Conservation (phyloP, 2,113 vertebrate genomes). For the Gobio gobio region DNA sequence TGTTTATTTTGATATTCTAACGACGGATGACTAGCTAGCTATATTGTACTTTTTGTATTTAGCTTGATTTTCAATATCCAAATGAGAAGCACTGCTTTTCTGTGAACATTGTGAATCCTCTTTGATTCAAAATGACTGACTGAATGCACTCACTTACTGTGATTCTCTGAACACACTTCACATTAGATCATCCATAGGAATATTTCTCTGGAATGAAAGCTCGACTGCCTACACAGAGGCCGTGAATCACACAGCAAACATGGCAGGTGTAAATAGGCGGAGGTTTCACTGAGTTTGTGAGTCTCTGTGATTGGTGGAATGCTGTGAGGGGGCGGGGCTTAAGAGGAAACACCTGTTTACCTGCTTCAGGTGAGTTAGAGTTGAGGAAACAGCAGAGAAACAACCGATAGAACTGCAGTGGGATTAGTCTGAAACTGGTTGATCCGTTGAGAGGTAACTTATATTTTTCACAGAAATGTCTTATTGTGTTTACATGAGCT, state of each 20-base stretch:
- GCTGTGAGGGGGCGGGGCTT: conserved; percentile 68
- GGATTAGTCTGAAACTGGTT: conserved; percentile 46
- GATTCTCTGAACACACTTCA: not conserved
- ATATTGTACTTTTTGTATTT: not conserved
- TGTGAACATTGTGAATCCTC: not conserved
- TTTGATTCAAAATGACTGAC: not conserved
- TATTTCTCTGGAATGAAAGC: not conserved
- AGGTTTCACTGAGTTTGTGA: not conserved
- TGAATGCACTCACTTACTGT: not conserved
- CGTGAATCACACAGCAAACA: conserved; percentile 10
- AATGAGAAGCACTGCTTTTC: not conserved
- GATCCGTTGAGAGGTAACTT: conserved; percentile 10
- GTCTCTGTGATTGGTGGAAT: conserved; percentile 44
- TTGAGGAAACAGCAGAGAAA: conserved; percentile 16
- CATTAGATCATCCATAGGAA: not conserved
- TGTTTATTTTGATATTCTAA: not conserved
- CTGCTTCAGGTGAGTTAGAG: conserved; percentile 68
- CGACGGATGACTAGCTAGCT: not conserved
- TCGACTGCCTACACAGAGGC: not conserved
- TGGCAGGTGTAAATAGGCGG: not conserved
- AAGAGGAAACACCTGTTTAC: conserved; percentile 48
- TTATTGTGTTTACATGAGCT: not conserved
- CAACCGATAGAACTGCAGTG: not conserved
- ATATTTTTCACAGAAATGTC: not conserved
- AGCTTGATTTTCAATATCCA: not conserved